Base-by-base conservation (phyloP, 1,140 invertebrate genomes). In the Daktulosphaira vitifoliae region DNA sequence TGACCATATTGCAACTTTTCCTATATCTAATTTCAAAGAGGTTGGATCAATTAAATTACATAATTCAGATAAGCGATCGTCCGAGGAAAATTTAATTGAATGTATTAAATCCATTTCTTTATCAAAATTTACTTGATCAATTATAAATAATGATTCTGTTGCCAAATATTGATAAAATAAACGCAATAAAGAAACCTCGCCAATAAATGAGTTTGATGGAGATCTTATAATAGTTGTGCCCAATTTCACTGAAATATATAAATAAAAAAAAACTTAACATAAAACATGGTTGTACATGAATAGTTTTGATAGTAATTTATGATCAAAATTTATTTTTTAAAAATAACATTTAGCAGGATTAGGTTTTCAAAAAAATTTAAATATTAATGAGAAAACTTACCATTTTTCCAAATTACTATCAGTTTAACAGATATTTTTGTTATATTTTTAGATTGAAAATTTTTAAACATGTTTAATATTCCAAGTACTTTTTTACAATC, bases 321-420 rank as follows among this genome's bases (percentile, higher is more conserved):
- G 49, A 66, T 50, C 54, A 65, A 46, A 33, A 37, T 49, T 38
- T 65, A 37, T 42, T 74, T 66, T 75, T 69, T 66, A 65, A 33
- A 26, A 6, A 44, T 38, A 37, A 59, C 18, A 42, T n/a, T 4
- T 23, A 59, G 6, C 50, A 23, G 6, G 16, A 33, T n/a, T n/a
- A n/a, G n/a, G n/a, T n/a, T n/a, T n/a, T n/a, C n/a, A n/a, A n/a
- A n/a, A n/a, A n/a, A n/a, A n/a, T n/a, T n/a, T n/a, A 33, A 33
- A 33, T 33, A 33, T 33, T 33, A 33, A 33, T 11, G 11, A 5
- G 5, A 11, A 51, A 44, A 44, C 52, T 39, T 80, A 89, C 87
- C 81, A 75, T 83, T 75, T 79, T 87, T 89, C 83, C 87, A 90
- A 72, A 91, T 86, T 66, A 90, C 72, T 68, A 79, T 81, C 6